Conservation (phyloP, 2,113 vertebrate genomes). For the Columba janthina region DNA sequence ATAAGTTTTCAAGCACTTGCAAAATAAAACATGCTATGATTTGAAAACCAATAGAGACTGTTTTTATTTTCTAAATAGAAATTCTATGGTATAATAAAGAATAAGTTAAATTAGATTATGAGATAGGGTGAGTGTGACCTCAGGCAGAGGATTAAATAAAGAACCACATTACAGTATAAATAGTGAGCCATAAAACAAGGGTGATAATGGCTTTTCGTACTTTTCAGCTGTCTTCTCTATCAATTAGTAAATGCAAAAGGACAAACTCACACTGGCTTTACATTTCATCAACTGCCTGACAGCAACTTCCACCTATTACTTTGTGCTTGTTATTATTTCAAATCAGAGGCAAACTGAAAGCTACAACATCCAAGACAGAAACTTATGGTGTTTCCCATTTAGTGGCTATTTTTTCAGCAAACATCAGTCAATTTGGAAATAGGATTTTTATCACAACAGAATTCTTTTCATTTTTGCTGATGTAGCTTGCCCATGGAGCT, state of each 20-base stretch:
- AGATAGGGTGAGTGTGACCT: neutral
- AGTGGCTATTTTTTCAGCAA: neutral
- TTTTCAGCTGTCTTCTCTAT: neutral
- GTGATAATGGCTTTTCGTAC: neutral
- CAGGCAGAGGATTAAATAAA: neutral
- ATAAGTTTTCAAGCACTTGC: neutral
- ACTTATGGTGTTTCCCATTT: neutral
- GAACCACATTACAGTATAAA: neutral
- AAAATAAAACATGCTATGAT: neutral
- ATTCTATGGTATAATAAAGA: neutral
- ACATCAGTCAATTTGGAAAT: neutral
- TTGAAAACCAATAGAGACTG: neutral
- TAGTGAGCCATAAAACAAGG: neutral
- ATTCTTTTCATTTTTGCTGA: neutral
- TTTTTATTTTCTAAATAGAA: neutral
- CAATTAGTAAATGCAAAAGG: neutral
- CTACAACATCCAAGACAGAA: neutral
- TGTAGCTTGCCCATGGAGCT: neutral
- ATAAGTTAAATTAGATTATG: neutral
- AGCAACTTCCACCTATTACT: neutral
- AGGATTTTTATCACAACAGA: neutral
- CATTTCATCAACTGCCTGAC: neutral
- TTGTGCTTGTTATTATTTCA: neutral
- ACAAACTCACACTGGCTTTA: neutral
- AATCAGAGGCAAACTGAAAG: neutral